Evolutionary conservation across 2,797 vertebrate species (phyloP), one percentile per base, ranked within the genome.

Genomic region (Cuculus canorus): DNA sequence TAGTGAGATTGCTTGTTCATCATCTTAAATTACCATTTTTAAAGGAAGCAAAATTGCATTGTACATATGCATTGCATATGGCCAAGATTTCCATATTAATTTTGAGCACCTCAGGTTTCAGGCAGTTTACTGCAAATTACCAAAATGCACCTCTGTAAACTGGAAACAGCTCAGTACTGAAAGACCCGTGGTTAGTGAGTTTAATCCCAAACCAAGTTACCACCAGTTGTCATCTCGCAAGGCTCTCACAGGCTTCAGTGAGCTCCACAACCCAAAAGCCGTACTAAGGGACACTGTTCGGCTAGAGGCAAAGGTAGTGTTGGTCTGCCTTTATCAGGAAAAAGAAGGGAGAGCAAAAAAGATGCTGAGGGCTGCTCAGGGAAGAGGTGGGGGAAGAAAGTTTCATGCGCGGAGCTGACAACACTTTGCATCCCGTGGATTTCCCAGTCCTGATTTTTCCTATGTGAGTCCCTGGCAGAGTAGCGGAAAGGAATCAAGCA

Each of bases 131-230:
- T 13, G 43, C 1, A 0, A 47, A 71, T 7, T 45, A 48, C 17
- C 32, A 45, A 54, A 56, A 78, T 0, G 13, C 3, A 2, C 2
- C 23, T 37, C 15, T 17, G 11, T 25, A 30, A 35, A 25, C 7
- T 8, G 21, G 18, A 59, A 52, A 3, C 41, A 16, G 12, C 6
- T n/a, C 8, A 0, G 6, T 5, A 59, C 4, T 13, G 30, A 10
- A 15, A 43, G 15, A 37, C 8, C 6, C 3, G 0, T 6, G 6
- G 12, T 5, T n/a, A n/a, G 8, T 1, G 2, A 2, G 13, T 37
- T 57, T 47, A 35, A 33, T 8, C 33, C 43, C 37, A 68, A 57
- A 80, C 9, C 13, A 10, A 41, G 5, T 15, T 33, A 16, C 32
- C 15, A 16, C 4, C 23, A 12, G 0, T 1, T 11, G 14, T 19